Evolutionary conservation across 1,140 invertebrate genomes (phyloP), one percentile per base, ranked within the genome.

Genomic region (Tribolium castaneum): DNA sequence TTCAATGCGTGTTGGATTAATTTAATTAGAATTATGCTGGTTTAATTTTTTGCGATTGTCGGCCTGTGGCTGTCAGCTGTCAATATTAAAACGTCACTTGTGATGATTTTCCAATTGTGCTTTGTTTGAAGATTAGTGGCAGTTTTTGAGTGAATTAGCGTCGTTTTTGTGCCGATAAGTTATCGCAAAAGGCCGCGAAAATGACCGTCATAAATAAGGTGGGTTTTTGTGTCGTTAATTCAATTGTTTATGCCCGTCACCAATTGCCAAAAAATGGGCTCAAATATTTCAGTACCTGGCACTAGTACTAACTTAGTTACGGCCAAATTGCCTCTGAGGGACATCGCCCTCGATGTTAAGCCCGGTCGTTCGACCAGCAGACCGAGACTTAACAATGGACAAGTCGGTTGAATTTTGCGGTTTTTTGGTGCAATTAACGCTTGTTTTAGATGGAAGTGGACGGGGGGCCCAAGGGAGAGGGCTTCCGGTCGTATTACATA

Each of bases 401-500:
- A 71, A 76, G 66, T 52, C 34, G 25, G 25, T 10, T 49, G n/a
- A 66, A 35, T 13, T 35, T 12, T n/a, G 9, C n/a, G 35, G 34
- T 6, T 0, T 14, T 52, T 52, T 52, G 10, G 0, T 3, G 30
- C 10, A 14, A 62, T 13, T 74, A 66, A 25, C 19, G 12, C 19
- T 39, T 25, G 10, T 75, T 73, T 72, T 85, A 97, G 93, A 97
- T 97, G 96, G 96, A 97, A 78, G 91, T 97, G 59, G 96, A 97
- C 87, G 90, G 93, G 10, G 91, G 87, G 4, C 78, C 85, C 0
- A 94, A 92, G 82, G 94, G 94, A 16, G 96, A 98, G 86, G 97
- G 97, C 12, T 96, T 99, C 83, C 91, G 94, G 71, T 94, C 95
- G 1, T 99, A 99, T 88, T 99, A 98, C 84, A 94, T 97, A 81